Conservation (phyloP, 1,140 invertebrate genomes). For the Caenorhabditis elegans region DNA sequence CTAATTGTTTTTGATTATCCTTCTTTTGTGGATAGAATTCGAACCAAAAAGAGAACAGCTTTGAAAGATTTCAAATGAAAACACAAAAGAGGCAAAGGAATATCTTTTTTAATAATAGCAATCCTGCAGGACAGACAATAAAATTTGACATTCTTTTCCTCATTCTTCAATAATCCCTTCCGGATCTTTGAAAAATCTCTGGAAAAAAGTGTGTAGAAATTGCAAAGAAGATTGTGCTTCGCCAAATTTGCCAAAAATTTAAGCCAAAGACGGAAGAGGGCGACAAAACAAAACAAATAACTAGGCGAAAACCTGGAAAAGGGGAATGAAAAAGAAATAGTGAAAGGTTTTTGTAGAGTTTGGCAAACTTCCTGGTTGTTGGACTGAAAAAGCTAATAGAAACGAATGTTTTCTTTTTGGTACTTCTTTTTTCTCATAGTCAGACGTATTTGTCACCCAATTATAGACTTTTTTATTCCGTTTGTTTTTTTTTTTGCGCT, state of each 20-base stretch:
- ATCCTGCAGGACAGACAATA: not conserved
- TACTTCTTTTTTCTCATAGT: not conserved
- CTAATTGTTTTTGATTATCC: too few relatives aligned
- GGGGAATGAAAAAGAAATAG: too few relatives aligned
- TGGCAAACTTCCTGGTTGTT: not conserved
- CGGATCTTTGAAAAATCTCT: not conserved
- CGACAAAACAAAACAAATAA: not conserved
- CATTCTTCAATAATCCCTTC: not conserved
- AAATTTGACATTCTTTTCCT: not conserved
- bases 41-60: not conserved
- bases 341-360: too few relatives aligned
- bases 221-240: not conserved
- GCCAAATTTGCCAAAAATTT: not conserved
- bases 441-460: slow-evolving; percentile 9
- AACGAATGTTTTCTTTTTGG: not conserved
- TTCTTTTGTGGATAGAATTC: too few relatives aligned
- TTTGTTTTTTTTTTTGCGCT: too few relatives aligned
- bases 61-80: not conserved
- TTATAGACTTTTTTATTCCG: too few relatives aligned
- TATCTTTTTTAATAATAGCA: not conserved
- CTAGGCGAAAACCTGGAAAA: not conserved
- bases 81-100: not conserved
- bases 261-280: not conserved
- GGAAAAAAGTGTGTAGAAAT: not conserved
- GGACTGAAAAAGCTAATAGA: not conserved